A percentile compares a stretch with the other conserved stretches of the same genome.
Evolutionary conservation across 2,797 vertebrate genomes (phyloP).

Genomic region (Brotula barbata): DNA sequence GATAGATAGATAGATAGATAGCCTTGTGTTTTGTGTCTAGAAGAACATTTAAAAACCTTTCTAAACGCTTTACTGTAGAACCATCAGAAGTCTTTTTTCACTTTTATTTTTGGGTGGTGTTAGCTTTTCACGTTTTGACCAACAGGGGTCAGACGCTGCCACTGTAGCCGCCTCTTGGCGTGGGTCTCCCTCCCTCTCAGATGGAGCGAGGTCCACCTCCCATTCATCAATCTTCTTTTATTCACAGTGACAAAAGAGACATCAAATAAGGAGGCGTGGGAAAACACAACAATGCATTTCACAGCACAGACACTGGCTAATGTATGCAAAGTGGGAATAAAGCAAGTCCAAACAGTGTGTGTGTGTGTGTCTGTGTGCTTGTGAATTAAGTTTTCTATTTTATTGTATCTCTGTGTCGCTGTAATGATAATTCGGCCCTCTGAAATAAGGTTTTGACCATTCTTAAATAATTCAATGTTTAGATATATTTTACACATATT

Average conservation of each 20-base stretch:
- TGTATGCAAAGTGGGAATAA: conserved; percentile 72
- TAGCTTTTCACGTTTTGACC: conserved; percentile 45
- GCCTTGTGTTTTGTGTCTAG: no score
- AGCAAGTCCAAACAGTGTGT: conserved; percentile 29
- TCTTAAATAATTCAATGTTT: background rate
- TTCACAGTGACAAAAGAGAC: conserved; percentile 75
- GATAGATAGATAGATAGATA: no score
- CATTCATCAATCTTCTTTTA: conserved; percentile 75
- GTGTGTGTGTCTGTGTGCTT: conserved; percentile 7
- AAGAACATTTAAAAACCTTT: no score
- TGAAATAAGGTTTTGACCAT: background rate
- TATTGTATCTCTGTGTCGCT: background rate
- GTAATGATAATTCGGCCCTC: background rate
- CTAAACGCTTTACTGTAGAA: no score
- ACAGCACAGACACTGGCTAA: conserved; percentile 67
- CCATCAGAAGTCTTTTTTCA: no score
- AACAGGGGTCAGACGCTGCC: conserved; percentile 48
- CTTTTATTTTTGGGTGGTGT: background rate
- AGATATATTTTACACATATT: background rate
- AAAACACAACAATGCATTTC: conserved; percentile 74
- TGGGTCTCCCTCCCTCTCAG: conserved; percentile 21
- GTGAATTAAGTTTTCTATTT: conserved; percentile 7
- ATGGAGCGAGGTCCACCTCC: conserved; percentile 43
- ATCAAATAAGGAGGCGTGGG: conserved; percentile 73
- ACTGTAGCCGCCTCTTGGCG: conserved; percentile 9